Base-by-base conservation (phyloP, 1,140 invertebrate species). In the Leptinotarsa undecemlineata region DNA sequence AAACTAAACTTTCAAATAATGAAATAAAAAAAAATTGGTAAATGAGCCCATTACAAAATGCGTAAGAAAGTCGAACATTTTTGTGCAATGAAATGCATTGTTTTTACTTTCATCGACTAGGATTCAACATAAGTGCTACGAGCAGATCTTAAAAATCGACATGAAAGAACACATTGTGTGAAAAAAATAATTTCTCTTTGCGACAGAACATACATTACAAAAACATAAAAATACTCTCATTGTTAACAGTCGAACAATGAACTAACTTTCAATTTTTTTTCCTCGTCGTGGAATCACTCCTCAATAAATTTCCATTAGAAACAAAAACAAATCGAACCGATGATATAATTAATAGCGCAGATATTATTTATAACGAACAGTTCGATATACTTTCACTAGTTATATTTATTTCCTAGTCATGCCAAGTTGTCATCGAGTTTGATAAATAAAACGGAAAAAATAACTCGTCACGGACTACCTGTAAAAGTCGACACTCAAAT, bases 391-490 rank as follows among this genome's bases (percentile, higher is more conserved):
- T 57, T 57, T 57, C 51, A 57, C 51, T 19, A 17, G 51, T 17
- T 57, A 57, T 57, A 57, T 57, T 57, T n/a, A 57, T n/a, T 57
- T 57, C 51, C n/a, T 19, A 19, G n/a, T 3, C 51, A 57, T 57
- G 51, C 51, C 51, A 57, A n/a, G 51, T 57, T 57, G 51, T 57
- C 51, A 57, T 57, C 17, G 51, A 57, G 33, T 57, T 57, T 57
- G 51, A 57, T 57, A 57, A 57, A 57, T 57, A 17, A 15, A 57
- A 57, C 51, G 51, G 15, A 57, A 57, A 57, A 57, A 57, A 57
- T 57, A 57, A 57, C 51, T 57, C 51, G 51, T 15, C 51, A 57
- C 51, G 51, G 51, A 57, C 51, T 57, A 57, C 51, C 51, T 57
- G 51, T 57, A 57, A 15, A 19, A 17, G 15, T 17, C n/a, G 51